Base-by-base conservation (phyloP, 2,113 vertebrate species). In the Psittacara wagleri region DNA sequence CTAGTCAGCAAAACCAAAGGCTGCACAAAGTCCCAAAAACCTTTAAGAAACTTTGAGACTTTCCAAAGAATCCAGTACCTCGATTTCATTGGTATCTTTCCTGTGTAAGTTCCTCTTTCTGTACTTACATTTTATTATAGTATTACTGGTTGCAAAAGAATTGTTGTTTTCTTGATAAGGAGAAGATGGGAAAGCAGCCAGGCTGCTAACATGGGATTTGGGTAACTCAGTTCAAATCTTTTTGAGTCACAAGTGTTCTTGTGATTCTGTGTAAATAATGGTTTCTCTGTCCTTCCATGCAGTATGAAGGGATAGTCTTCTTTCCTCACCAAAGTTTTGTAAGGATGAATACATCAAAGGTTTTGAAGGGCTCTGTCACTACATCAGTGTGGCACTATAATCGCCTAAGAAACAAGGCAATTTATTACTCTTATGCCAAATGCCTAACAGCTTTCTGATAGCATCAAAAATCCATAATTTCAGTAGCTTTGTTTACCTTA, bases 301-400 rank as follows among this genome's bases (percentile, higher is more conserved):
- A 85, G n/a, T 33, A 35, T 52, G 44, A 80, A 87, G 75, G 24
- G 39, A 64, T 23, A 13, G 9, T 49, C 86, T 93, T 6, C 17
- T 70, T 72, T 67, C 16, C 61, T 74, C 0, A 1, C 2, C 0
- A 1, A 74, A 49, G 22, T 66, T 6, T 35, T 72, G 3, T 37
- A 52, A 64, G 13, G 17, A 43, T 81, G 17, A 87, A 51, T 41
- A 46, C 7, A 49, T 27, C 2, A 19, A 37, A 39, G n/a, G 10
- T 69, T 87, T 83, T 78, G 39, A 88, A 81, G 33, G 63, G 13
- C n/a, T 81, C 20, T 11, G 10, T 74, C 46, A 64, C 46, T 43
- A 35, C 1, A 2, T 41, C 29, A 46, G 6, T 27, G 35, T 2
- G 2, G 37, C 20, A 37, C 6, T 70, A 0, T 51, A 61, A 79